Evolutionary conservation across 2,113 vertebrate genomes (phyloP), one percentile per base, ranked within the genome.

Genomic region (Colinus virginianus): DNA sequence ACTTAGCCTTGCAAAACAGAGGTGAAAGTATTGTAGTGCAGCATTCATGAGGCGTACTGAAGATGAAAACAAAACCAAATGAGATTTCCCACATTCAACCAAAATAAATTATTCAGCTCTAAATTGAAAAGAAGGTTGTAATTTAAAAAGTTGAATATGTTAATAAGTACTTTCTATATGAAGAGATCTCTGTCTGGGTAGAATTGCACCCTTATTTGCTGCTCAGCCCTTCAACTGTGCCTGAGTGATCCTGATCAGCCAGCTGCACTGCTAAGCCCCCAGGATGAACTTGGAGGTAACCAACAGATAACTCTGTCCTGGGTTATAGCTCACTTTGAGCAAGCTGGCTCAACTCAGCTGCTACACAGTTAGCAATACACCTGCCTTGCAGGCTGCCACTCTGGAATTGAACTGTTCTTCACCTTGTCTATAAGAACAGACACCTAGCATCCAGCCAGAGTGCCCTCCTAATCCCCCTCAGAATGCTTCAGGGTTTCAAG

Each of bases 391-490:
- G 82, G 36, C 28, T 72, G 18, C n/a, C 12, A 6, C 51, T 45
- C 68, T 40, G 26, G 19, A 59, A 48, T 1, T 81, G 32, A 56
- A 80, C 61, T 76, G 26, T 28, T 63, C 21, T 53, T 28, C 25
- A 25, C 55, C 22, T 79, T 25, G 12, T n/a, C 28, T 46, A 48
- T 66, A 70, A n/a, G 30, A 19, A 71, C 17, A 8, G 45, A 55
- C 34, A 25, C 13, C 46, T 15, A 58, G 11, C 1, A 2, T 9
- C 21, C 36, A 85, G 36, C 17, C 42, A 48, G 8, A 0, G 1
- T 10, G 13, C 3, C 23, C 45, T 82, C 23, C 40, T 32, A 17
- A 53, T 14, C 62, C 12, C 21, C 53, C 15, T 7, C 9, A 22
- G 6, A 64, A 36, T 28, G 12, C 12, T 4, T 42, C 43, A 49